phyloP scores from a whole-genome alignment of 2,888 invertebrate genomes.

The Cerceris rybyensis region DNA sequence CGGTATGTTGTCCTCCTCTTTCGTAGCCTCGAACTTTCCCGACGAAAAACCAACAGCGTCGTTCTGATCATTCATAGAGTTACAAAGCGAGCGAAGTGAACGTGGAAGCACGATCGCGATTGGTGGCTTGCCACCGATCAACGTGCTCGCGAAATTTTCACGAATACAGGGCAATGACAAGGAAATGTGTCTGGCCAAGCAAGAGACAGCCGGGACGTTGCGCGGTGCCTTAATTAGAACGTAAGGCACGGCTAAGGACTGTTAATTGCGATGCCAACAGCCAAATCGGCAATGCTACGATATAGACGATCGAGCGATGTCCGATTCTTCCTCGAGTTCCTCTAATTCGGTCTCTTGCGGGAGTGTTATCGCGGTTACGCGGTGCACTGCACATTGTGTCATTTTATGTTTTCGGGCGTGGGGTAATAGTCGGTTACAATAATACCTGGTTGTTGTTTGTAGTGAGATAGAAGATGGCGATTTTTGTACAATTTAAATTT shows the following conservation, averaged over 20 bases:
- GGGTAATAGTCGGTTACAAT: slow-evolving; percentile 14
- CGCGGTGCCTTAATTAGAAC: slow-evolving; percentile 71
- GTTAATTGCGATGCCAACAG: slow-evolving; percentile 43
- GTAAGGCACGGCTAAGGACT: slow-evolving; percentile 66
- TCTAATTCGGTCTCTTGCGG: slow-evolving; percentile 32
- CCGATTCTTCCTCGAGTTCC: slow-evolving; percentile 18
- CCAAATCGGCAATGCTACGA: slow-evolving; percentile 24
- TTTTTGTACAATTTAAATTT: background rate
- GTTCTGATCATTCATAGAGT: slow-evolving; percentile 27
- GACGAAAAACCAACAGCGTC: slow-evolving; percentile 5
- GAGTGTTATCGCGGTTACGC: slow-evolving; percentile 36
- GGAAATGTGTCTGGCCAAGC: slow-evolving; percentile 37
- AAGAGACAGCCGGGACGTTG: slow-evolving; percentile 30
- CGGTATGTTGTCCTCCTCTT: background rate
- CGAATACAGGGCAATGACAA: slow-evolving; percentile 64
- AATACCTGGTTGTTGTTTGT: slow-evolving; percentile 9
- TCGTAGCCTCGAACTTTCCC: background rate
- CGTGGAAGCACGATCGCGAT: background rate
- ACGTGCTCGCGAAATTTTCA: slow-evolving; percentile 23
- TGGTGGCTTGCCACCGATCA: background rate
- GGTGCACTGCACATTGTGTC: slow-evolving; percentile 25
- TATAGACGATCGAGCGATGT: background rate
- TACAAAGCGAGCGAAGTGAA: background rate
- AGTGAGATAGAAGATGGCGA: background rate
- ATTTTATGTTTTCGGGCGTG: background rate